phyloP scores from a whole-genome alignment of 2,113 vertebrate species.

The Polypterus bichir region DNA sequence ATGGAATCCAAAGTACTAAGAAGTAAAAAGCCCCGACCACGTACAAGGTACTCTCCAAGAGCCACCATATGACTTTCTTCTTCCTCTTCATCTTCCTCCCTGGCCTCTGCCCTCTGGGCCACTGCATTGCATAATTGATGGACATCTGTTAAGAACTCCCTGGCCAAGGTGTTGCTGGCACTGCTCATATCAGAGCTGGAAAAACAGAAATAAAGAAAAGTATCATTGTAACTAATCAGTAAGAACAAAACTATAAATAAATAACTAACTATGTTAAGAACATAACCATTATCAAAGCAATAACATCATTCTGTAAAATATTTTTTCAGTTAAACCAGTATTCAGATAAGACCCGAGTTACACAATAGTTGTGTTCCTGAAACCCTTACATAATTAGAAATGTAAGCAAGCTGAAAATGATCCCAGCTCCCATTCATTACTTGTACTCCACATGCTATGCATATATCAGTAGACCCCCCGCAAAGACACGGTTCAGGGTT shows the following conservation, averaged over 20 bases:
- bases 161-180: conserved; percentile 85
- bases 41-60: conserved; percentile 82
- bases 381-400: too few species aligned
- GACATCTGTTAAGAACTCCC: conserved; percentile 92
- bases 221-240: not conserved
- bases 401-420: too few species aligned
- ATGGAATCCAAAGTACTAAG: conserved; percentile 77
- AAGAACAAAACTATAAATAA: not conserved
- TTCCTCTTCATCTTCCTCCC: conserved; percentile 82
- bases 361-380: too few species aligned
- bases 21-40: conserved; percentile 77
- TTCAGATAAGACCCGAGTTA: too few species aligned
- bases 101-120: conserved; percentile 70
- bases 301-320: too few species aligned
- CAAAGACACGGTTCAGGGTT: too few species aligned
- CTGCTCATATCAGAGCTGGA: conserved; percentile 88
- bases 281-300: too few species aligned
- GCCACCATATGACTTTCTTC: conserved; percentile 89
- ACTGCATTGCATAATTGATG: conserved; percentile 88
- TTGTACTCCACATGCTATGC: too few species aligned
- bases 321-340: too few species aligned
- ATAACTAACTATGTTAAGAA: too few species aligned
- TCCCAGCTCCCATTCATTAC: too few species aligned
- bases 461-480: too few species aligned
- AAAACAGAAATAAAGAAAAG: conserved; percentile 1